Base-by-base conservation (phyloP, 2,113 vertebrate genomes). In the Campylorhamphus procurvoides region DNA sequence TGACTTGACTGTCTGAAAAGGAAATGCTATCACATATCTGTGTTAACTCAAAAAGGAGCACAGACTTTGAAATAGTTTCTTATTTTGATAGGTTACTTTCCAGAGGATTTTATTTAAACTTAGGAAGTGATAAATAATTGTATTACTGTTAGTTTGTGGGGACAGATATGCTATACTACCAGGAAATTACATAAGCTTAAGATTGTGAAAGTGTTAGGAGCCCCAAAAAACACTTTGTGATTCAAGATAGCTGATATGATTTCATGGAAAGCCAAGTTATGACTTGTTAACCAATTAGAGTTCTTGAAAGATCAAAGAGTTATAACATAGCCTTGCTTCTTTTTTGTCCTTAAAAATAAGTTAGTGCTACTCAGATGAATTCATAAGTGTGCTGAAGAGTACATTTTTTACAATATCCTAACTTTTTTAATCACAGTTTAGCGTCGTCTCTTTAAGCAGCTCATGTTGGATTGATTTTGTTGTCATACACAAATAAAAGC, bases 141-240 rank as follows among this genome's bases (percentile, higher is more conserved):
- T 75, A 79, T 90, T 94, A 64, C 66, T 90, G 39, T 74, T 91
- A 81, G 24, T 53, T 28, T 69, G 39, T 91, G 58, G 82, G 78
- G 84, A 84, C 39, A 90, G 68, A 87, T 68, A 80, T 0, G 9
- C 39, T 87, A 2, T 22, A 53, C 35, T 85, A 87, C 81, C 89
- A 96, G 89, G 92, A 96, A 93, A 94, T 96, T 78, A 80, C 72
- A 76, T 80, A 75, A 96, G 14, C 37, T 94, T 88, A 46, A 59
- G 42, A 47, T 4, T 96, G 75, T 84, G 63, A 62, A 96, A 93
- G 17, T 63, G 27, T 71, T 90, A 77, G 22, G 53, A 95, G 85
- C 24, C 46, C 29, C 88, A 22, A 91, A 88, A 91, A 96, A 17
- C 58, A 72, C 52, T 84, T 83, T 56, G 46, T 95, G 92, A 88